Percentiles rank a stretch among this genome's conserved stretches.
Conservation (phyloP, 1,140 invertebrate genomes). For the Colletes gigas region DNA sequence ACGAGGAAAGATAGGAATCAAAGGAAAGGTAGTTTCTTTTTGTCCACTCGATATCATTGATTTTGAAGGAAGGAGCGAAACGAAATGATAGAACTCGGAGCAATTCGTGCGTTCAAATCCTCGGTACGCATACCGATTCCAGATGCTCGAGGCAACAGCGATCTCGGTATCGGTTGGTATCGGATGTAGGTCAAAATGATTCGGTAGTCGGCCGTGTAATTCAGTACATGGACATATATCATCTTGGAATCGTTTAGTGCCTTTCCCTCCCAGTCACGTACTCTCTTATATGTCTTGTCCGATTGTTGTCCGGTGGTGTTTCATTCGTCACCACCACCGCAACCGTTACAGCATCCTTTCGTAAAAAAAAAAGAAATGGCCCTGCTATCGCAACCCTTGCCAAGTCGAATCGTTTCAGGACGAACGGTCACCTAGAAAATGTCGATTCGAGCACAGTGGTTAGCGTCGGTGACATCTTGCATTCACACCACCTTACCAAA, state of each 20-base stretch:
- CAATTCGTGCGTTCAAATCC: constrained; percentile 1
- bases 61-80: too few relatives aligned
- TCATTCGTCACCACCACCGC: constrained; percentile 8
- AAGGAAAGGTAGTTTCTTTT: too few relatives aligned
- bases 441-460: too few relatives aligned
- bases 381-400: too few relatives aligned
- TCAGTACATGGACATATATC: constrained; percentile 66
- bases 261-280: constrained; percentile 62
- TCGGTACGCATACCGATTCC: constrained; percentile 47
- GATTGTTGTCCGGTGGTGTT: constrained; percentile 18
- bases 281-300: background rate
- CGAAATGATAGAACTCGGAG: too few relatives aligned
- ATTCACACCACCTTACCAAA: too few relatives aligned
- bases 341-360: background rate
- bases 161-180: constrained; percentile 14
- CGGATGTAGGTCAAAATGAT: constrained; percentile 76
- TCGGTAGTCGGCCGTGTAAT: constrained; percentile 73
- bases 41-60: too few relatives aligned
- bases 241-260: constrained; percentile 71
- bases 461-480: too few relatives aligned
- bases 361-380: too few relatives aligned
- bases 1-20: too few relatives aligned
- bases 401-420: too few relatives aligned
- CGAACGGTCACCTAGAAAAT: too few relatives aligned
- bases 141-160: constrained; percentile 50